Base-by-base conservation (phyloP, 2,888 invertebrate genomes). In the Pegoplata infirma region DNA sequence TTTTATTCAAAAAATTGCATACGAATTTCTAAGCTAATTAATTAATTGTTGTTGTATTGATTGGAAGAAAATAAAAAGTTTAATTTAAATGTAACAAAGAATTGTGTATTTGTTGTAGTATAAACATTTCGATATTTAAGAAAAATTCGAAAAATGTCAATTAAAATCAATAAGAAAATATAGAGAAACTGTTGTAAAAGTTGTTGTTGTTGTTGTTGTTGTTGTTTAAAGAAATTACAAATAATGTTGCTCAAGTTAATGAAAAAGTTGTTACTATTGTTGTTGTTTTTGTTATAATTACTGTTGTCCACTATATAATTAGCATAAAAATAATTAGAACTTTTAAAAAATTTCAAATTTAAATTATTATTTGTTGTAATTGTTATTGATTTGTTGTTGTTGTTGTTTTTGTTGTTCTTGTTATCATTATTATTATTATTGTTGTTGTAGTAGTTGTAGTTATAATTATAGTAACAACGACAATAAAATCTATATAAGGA, bases 401-500 rank as follows among this genome's bases (percentile, higher is more conserved):
- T 76, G 47, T 69, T 79, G 14, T 49, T 55, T 47, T 80, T 76
- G 67, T 75, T 80, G 73, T n/a, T n/a, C n/a, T n/a, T n/a, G n/a
- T n/a, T n/a, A n/a, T n/a, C n/a, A n/a, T n/a, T n/a, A n/a, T n/a
- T n/a, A n/a, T n/a, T n/a, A n/a, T n/a, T n/a, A n/a, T n/a, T n/a
- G n/a, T 80, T 79, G 73, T 66, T 73, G 67, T 77, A 32, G 56
- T 80, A 80, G 71, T 82, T 80, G 71, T 80, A 36, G 28, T 74
- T 47, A 56, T 64, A 67, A 44, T 74, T 81, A 75, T 79, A 82
- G 74, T 81, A 80, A n/a, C n/a, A n/a, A n/a, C n/a, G n/a, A n/a
- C n/a, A n/a, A n/a, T n/a, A n/a, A n/a, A n/a, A n/a, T n/a, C n/a
- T n/a, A n/a, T n/a, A n/a, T n/a, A n/a, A n/a, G n/a, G n/a, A n/a